phyloP scores from a whole-genome alignment of 2,797 vertebrate species.

The Kryptopterus vitreolus region DNA sequence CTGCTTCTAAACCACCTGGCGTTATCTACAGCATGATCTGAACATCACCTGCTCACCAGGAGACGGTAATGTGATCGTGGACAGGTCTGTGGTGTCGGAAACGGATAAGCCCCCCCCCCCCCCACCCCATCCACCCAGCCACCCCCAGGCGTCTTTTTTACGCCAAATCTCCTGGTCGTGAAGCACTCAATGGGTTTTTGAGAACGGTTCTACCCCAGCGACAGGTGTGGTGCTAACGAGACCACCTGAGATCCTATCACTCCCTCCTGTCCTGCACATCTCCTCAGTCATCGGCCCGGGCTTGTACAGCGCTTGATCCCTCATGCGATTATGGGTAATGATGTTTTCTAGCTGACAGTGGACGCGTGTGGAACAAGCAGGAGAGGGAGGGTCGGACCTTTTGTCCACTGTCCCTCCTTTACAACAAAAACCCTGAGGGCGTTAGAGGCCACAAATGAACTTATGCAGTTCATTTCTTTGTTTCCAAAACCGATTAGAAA shows the following conservation, averaged over 20 bases:
- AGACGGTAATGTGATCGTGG: constrained; percentile 1
- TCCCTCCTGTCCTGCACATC: background rate
- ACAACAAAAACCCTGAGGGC: constrained; percentile 60
- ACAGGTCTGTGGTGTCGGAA: background rate
- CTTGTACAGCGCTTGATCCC: constrained; percentile 45
- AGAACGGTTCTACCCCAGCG: constrained; percentile 41
- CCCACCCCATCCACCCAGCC: too few species aligned
- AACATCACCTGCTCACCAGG: constrained; percentile 17
- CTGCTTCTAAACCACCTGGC: constrained; percentile 18
- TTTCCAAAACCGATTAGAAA: constrained; percentile 75
- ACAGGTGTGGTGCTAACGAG: constrained; percentile 42
- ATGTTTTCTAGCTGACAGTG: constrained; percentile 66
- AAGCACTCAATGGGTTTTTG: constrained; percentile 47
- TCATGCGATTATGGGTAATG: constrained; percentile 72
- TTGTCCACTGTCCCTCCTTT: constrained; percentile 60
- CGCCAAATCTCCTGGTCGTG: constrained; percentile 35
- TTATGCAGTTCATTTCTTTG: constrained; percentile 72
- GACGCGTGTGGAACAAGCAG: constrained; percentile 55
- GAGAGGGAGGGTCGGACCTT: constrained; percentile 67
- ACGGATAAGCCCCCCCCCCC: background rate
- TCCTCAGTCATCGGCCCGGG: constrained; percentile 35
- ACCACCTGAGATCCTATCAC: constrained; percentile 28
- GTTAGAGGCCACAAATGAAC: constrained; percentile 65
- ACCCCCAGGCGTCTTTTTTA: constrained; percentile 38
- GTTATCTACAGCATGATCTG: constrained; percentile 20